Evolutionary conservation across 1,140 invertebrate genomes (phyloP).

Genomic region (Orchestia grillus): DNA sequence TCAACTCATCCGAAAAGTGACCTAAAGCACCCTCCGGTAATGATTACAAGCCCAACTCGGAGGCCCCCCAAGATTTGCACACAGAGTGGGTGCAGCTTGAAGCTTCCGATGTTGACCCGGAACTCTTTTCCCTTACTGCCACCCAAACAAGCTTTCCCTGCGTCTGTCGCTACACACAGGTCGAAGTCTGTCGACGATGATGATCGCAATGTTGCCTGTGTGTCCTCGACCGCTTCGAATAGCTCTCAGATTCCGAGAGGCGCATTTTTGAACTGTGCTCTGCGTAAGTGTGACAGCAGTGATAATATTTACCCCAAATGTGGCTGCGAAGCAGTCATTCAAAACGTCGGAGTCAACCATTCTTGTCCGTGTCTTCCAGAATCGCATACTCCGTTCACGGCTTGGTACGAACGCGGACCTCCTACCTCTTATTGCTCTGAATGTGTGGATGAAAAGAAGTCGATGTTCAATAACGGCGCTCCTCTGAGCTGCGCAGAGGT

Average conservation of each 20-base stretch:
- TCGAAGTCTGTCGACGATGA: background rate
- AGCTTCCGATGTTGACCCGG: constrained; percentile 57
- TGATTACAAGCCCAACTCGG: background rate
- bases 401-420: background rate
- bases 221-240: background rate
- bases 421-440: background rate
- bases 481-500: background rate
- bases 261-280: background rate
- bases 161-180: background rate
- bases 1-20: background rate
- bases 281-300: background rate
- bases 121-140: constrained; percentile 22
- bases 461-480: background rate
- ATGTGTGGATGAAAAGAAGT: background rate
- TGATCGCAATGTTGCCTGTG: background rate
- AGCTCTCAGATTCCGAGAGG: background rate
- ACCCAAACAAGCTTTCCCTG: background rate
- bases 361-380: constrained; percentile 1
- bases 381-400: background rate
- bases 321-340: background rate
- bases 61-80: constrained; percentile 5
- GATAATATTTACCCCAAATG: background rate
- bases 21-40: background rate
- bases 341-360: background rate
- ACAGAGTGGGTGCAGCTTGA: background rate